Evolutionary conservation across 2,888 invertebrate genomes (phyloP).

Genomic region (Xestia xanthographa): DNA sequence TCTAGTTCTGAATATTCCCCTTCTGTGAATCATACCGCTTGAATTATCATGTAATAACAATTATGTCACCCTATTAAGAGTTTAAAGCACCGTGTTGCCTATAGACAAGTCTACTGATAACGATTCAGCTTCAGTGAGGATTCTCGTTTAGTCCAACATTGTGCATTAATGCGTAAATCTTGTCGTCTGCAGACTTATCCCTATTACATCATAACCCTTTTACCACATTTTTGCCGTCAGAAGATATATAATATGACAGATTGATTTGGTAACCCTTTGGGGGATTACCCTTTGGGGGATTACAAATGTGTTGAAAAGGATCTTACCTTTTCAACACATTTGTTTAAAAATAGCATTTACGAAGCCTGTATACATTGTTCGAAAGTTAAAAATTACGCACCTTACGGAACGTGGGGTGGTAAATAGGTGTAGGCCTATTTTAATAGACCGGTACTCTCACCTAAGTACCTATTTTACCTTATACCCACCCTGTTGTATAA

Average conservation of each 20-base stretch:
- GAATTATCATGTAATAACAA: conserved; percentile 15
- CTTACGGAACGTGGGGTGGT: too few species aligned
- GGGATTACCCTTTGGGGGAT: too few species aligned
- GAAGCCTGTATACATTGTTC: too few species aligned
- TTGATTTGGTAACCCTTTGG: conserved; percentile 19
- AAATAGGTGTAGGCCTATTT: too few species aligned
- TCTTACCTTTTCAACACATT: too few species aligned
- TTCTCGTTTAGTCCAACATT: not conserved
- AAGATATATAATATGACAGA: not conserved
- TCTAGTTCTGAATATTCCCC: conserved; percentile 71
- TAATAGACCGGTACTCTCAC: too few species aligned
- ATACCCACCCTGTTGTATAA: too few species aligned
- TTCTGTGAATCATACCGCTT: conserved; percentile 61
- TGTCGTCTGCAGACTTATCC: not conserved
- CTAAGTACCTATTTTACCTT: too few species aligned
- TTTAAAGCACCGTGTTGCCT: conserved; percentile 11
- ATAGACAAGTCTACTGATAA: not conserved
- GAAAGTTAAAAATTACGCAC: too few species aligned
- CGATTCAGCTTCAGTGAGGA: not conserved
- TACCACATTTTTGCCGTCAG: conserved; percentile 1
- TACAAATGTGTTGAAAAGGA: too few species aligned
- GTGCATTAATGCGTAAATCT: not conserved
- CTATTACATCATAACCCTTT: conserved; percentile 25
- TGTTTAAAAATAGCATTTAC: too few species aligned
- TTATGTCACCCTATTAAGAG: conserved; percentile 1